Base-by-base conservation (phyloP, 2,113 vertebrate genomes). In the Aviceda subcristata region DNA sequence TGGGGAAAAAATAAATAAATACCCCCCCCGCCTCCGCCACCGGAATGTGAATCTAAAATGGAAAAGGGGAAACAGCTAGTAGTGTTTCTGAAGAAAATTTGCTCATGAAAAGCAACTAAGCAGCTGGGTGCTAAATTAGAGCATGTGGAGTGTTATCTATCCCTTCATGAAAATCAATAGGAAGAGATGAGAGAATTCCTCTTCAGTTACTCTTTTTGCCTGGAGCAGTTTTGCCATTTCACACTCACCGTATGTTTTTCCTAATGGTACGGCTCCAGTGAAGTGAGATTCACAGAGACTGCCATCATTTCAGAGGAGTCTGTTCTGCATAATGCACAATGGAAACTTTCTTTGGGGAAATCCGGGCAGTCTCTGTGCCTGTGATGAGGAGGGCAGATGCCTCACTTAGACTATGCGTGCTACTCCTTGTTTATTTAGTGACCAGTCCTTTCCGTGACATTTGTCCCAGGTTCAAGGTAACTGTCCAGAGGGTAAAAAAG, bases 391-490 rank as follows among this genome's bases (percentile, higher is more conserved):
- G 12, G 57, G 34, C 9, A 82, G 18, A 50, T 46, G 27, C 10
- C 17, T 18, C 8, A 22, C 29, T 57, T 18, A 9, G 0, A 3
- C 0, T 3, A 5, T 8, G 4, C 29, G 14, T 63, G n/a, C 6
- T 59, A 7, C 30, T 69, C 15, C 26, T 32, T 69, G 7, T 43
- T 50, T 59, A 45, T 34, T 56, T 60, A 71, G 12, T 32, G 15
- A 43, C 30, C 34, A 29, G 29, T 62, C 23, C 26, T 93, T 72
- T 41, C 19, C 3, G 10, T n/a, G 8, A 4, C 8, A 24, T n/a
- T 82, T 80, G 32, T 55, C 32, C 41, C 46, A 66, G 2, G 4
- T 53, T 66, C 62, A 46, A 21, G 26, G 12, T 69, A 38, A 21
- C 15, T 45, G 24, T 45, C 22, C 57, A 85, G 43, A 79, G 36